These are phyloP conservation scores for Diaphora mendica DNA, from an alignment of 2,888 invertebrate species.

Conservation along the genomic window DNA sequence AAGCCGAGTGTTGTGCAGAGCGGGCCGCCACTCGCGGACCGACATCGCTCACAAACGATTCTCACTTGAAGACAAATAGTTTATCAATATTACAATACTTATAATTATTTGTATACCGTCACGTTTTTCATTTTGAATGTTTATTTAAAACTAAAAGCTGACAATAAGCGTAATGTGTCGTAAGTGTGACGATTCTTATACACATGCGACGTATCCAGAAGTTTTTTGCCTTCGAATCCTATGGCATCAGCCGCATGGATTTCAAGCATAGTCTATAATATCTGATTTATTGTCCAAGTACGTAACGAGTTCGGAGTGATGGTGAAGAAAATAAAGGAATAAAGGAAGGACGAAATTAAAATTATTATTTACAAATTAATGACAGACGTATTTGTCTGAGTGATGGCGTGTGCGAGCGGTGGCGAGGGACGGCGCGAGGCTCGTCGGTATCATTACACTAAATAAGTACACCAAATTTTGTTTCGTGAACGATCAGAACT, in stretches of 20 bases:
- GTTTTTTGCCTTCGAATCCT: too few relatives aligned
- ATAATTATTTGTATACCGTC: neutral
- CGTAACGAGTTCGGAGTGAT: neutral
- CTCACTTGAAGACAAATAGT: neutral
- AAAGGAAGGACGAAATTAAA: neutral
- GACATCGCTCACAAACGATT: neutral
- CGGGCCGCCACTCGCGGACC: conserved; percentile 41
- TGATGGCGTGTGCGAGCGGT: neutral
- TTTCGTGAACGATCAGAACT: conserved; percentile 5
- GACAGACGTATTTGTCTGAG: neutral
- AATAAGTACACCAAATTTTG: conserved; percentile 68
- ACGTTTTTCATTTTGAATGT: neutral
- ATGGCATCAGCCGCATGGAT: neutral
- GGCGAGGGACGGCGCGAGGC: conserved; percentile 22
- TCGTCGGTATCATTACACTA: conserved; percentile 63
- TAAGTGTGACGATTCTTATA: neutral
- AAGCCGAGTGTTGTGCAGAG: conserved; percentile 24
- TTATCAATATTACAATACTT: neutral
- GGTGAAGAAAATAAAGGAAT: neutral
- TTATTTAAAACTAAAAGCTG: neutral
- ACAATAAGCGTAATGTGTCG: neutral
- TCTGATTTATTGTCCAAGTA: conserved; percentile 14
- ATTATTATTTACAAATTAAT: neutral
- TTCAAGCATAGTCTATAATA: neutral
- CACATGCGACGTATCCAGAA: too few relatives aligned